Evolutionary conservation across 1,140 invertebrate species (phyloP).

Genomic region (Trichonephila clavata): DNA sequence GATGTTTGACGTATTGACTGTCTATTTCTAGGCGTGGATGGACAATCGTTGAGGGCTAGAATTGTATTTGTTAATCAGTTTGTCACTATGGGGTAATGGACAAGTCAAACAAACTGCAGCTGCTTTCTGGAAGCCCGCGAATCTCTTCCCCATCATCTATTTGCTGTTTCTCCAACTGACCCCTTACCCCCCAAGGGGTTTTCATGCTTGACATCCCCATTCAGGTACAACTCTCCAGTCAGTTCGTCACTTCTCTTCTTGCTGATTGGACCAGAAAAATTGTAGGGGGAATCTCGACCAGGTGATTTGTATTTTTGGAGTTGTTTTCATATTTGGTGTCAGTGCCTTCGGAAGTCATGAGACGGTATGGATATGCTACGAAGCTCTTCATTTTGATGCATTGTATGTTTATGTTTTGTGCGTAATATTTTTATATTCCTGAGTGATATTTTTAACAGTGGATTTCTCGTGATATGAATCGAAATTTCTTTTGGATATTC

Average conservation of each 20-base stretch:
- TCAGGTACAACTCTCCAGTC: conserved; percentile 9
- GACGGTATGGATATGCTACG: neutral
- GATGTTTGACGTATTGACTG: neutral
- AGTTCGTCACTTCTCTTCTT: conserved; percentile 9
- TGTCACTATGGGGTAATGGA: conserved; percentile 69
- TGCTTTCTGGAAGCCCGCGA: neutral
- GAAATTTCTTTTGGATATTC: neutral
- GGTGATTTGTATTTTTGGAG: conserved; percentile 17
- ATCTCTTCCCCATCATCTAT: neutral
- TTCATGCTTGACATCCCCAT: conserved; percentile 48
- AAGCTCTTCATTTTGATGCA: neutral
- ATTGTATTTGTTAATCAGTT: conserved; percentile 63
- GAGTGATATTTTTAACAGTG: neutral
- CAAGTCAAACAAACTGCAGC: conserved; percentile 64
- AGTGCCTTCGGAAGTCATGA: neutral
- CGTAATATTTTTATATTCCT: neutral
- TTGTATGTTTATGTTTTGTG: neutral
- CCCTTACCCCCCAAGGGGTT: conserved; percentile 12
- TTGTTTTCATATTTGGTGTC: neutral
- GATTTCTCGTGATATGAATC: neutral
- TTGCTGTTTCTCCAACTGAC: conserved; percentile 20
- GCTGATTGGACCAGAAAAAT: conserved; percentile 45
- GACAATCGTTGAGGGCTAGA: neutral
- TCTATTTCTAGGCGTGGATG: conserved; percentile 15
- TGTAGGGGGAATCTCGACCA: conserved; percentile 6